Evolutionary conservation across 2,113 vertebrate species (phyloP).

Genomic region (Gymnogyps californianus): DNA sequence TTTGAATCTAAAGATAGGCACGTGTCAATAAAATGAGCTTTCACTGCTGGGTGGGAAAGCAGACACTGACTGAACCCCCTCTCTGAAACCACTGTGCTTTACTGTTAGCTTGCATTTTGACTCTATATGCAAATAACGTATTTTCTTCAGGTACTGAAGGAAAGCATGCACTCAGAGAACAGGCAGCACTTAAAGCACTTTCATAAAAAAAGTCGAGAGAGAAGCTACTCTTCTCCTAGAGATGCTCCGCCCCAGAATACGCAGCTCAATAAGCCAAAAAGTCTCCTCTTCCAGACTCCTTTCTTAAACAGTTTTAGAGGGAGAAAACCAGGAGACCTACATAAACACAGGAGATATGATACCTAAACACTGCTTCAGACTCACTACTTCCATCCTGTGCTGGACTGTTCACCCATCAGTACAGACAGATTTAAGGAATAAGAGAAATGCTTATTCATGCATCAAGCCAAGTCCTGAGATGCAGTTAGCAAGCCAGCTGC

Average conservation of each 20-base stretch:
- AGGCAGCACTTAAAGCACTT: not conserved
- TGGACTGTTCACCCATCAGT: not conserved
- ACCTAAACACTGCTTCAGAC: not conserved
- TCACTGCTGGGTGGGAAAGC: not conserved
- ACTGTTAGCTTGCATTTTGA: not conserved
- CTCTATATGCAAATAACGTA: not conserved
- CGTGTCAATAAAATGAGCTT: not conserved
- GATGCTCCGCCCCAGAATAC: not conserved
- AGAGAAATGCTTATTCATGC: not conserved
- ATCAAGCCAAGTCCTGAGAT: not conserved
- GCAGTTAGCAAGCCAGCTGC: not conserved
- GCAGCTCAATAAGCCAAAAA: not conserved
- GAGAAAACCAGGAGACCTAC: not conserved
- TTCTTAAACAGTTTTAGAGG: not conserved
- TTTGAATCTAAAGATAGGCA: not conserved
- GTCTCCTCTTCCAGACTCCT: not conserved
- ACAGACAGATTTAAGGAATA: not conserved
- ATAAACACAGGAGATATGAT: not conserved
- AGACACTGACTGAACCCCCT: not conserved
- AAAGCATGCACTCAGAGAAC: not conserved
- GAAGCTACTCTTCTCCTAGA: not conserved
- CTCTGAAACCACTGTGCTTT: not conserved
- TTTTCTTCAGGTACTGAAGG: not conserved
- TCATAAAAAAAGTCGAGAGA: not conserved
- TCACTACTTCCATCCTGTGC: not conserved